phyloP scores from a whole-genome alignment of 2,797 vertebrate species.

The Syncerus caffer region DNA sequence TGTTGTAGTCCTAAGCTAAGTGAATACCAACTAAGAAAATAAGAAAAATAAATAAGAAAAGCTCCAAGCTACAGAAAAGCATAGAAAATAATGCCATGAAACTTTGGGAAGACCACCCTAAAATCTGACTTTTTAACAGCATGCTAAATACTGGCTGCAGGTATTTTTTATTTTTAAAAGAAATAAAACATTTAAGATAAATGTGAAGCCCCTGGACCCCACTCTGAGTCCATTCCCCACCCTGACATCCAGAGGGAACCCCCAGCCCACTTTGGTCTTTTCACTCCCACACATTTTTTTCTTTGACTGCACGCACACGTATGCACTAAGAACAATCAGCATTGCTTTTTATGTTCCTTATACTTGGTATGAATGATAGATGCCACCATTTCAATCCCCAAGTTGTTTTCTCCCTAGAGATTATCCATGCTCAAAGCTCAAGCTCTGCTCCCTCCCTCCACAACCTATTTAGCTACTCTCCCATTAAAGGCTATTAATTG shows the following conservation, averaged over 20 bases:
- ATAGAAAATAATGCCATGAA: neutral
- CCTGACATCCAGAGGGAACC: neutral
- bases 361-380: neutral
- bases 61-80: neutral
- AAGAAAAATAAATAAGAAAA: neutral
- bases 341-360: neutral
- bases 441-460: neutral
- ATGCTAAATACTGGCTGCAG: neutral
- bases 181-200: neutral
- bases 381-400: neutral
- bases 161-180: neutral
- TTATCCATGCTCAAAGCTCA: neutral
- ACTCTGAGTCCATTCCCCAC: neutral
- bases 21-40: neutral
- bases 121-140: neutral
- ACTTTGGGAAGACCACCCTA: neutral
- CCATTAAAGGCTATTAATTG: neutral
- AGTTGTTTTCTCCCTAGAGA: neutral
- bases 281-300: neutral
- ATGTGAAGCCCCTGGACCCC: neutral
- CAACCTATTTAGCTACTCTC: neutral
- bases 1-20: neutral
- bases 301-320: neutral
- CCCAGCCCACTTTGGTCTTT: neutral
- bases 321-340: neutral